Percentiles rank a stretch among this genome's conserved stretches.
Conservation (phyloP, 2,888 invertebrate genomes). For the Slavum lentiscoides region DNA sequence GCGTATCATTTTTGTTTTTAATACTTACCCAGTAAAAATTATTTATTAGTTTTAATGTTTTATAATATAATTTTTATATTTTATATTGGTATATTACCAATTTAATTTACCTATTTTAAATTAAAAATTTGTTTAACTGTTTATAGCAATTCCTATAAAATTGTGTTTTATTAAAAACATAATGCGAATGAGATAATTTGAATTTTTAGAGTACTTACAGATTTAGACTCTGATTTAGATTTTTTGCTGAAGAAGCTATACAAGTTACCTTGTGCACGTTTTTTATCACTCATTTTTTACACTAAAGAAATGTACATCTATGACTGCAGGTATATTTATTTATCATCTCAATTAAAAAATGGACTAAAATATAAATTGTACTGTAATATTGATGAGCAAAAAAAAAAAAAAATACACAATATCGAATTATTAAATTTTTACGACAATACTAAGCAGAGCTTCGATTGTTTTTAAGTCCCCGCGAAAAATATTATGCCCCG, state of each 20-base stretch:
- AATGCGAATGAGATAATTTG: constrained; percentile 1
- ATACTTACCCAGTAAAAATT: too few species aligned
- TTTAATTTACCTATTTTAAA: constrained; percentile 6
- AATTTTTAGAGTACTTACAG: constrained; percentile 23
- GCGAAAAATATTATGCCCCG: too few species aligned
- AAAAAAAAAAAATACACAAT: too few species aligned
- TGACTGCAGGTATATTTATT: background rate
- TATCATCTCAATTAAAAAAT: too few species aligned
- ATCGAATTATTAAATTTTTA: too few species aligned
- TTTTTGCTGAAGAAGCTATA: constrained; percentile 23
- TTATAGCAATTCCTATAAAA: constrained; percentile 7
- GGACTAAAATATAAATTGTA: too few species aligned
- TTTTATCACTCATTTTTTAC: constrained; percentile 7
- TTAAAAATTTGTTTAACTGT: constrained; percentile 1
- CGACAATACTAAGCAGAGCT: too few species aligned
- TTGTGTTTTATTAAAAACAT: constrained; percentile 9
- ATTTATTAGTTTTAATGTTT: too few species aligned
- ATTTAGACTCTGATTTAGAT: background rate
- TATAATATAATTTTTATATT: constrained; percentile 5
- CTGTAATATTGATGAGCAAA: too few species aligned
- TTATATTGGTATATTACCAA: background rate
- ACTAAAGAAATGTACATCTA: background rate
- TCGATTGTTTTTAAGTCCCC: too few species aligned
- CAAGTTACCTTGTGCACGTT: constrained; percentile 9
- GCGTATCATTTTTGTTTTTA: background rate